Evolutionary conservation across 2,797 vertebrate species (phyloP).

Genomic region (Rhodeus uyekii): DNA sequence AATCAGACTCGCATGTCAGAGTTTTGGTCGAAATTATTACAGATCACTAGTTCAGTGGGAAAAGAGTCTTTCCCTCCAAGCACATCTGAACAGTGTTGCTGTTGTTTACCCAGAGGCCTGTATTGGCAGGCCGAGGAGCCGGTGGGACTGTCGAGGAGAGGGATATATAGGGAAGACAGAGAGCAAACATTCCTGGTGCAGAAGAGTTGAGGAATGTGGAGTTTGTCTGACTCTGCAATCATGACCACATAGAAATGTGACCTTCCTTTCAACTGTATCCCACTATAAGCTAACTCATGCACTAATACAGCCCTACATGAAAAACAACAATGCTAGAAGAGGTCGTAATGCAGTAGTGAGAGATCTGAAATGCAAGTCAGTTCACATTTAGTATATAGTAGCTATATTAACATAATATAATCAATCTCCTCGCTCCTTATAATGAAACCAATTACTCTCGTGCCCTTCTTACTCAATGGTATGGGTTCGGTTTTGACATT

Average conservation of each 20-base stretch:
- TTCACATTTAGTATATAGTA: neutral
- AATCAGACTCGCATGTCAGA: slow-evolving; percentile 11
- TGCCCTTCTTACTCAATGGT: neutral
- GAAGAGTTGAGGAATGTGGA: slow-evolving; percentile 43
- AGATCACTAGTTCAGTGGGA: slow-evolving; percentile 14
- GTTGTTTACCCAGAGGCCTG: slow-evolving; percentile 42
- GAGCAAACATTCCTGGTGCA: slow-evolving; percentile 50
- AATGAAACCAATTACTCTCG: neutral
- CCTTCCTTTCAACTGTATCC: slow-evolving; percentile 32
- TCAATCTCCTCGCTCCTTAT: neutral
- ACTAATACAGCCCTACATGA: neutral
- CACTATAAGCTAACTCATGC: neutral
- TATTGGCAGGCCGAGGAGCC: slow-evolving; percentile 22
- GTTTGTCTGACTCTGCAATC: slow-evolving; percentile 38
- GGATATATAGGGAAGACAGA: slow-evolving; percentile 18
- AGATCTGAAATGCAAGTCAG: neutral
- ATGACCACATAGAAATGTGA: slow-evolving; percentile 30
- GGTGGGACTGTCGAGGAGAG: neutral
- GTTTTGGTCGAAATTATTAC: slow-evolving; percentile 8
- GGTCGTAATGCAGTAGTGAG: neutral
- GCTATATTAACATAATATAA: neutral
- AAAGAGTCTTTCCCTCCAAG: slow-evolving; percentile 6
- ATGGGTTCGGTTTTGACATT: neutral
- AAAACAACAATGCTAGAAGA: neutral
- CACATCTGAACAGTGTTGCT: slow-evolving; percentile 30